Percentiles rank a stretch among this genome's conserved stretches.
Conservation (phyloP, 2,888 invertebrate species). For the Entomobrya multifasciata region DNA sequence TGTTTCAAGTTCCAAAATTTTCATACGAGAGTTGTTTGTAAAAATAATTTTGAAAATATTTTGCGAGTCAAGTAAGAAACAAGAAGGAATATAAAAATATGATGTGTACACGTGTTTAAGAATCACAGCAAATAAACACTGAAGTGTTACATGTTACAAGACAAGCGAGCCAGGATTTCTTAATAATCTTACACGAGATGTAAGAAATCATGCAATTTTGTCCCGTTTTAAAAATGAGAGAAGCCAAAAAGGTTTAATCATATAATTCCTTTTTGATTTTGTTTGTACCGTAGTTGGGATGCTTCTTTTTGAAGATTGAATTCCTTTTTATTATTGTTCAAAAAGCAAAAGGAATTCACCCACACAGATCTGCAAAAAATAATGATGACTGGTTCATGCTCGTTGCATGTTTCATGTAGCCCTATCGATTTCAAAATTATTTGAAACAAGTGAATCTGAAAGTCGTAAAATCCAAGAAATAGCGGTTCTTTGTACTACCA, state of each 20-base stretch:
- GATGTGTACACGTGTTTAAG: too few relatives aligned
- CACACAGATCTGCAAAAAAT: neutral
- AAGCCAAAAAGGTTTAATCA: neutral
- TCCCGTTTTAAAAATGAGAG: neutral
- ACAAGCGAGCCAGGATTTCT: too few relatives aligned
- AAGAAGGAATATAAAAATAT: neutral
- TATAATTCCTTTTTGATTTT: neutral
- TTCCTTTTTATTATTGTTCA: neutral
- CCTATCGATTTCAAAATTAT: conserved; percentile 57
- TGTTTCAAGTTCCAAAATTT: too few relatives aligned
- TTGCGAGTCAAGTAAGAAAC: neutral
- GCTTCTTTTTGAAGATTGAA: neutral
- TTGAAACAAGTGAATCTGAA: neutral
- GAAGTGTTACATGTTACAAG: neutral
- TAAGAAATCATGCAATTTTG: conserved; percentile 3
- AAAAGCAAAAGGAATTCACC: neutral
- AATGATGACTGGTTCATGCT: too few relatives aligned
- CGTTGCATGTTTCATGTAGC: too few relatives aligned
- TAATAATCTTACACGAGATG: too few relatives aligned
- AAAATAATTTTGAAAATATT: too few relatives aligned
- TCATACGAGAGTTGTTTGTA: too few relatives aligned
- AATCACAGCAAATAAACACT: too few relatives aligned
- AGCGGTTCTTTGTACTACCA: conserved; percentile 62
- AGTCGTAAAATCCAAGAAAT: conserved; percentile 54
- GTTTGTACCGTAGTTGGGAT: neutral